Evolutionary conservation across 2,113 vertebrate genomes (phyloP).

Genomic region (Rousettus leschenaultii): DNA sequence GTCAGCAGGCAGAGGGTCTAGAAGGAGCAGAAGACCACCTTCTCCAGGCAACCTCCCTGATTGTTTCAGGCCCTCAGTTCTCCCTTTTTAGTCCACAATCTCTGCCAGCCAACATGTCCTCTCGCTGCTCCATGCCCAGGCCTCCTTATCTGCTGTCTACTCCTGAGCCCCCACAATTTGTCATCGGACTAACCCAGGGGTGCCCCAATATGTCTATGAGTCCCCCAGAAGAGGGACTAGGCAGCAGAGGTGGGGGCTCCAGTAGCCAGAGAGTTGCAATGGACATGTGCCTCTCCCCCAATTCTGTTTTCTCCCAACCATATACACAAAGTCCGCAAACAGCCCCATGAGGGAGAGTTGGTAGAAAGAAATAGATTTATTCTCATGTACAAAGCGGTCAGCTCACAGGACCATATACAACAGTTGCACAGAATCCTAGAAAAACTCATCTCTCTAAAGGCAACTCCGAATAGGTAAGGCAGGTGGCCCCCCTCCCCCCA

Average conservation of each 20-base stretch:
- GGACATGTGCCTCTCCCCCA: neutral
- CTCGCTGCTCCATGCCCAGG: neutral
- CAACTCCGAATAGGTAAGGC: constrained; percentile 78
- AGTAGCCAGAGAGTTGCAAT: neutral
- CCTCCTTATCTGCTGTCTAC: neutral
- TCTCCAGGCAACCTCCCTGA: neutral
- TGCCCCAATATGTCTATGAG: neutral
- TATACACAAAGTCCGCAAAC: constrained; percentile 8
- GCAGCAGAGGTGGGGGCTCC: neutral
- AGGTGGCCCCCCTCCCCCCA: constrained; percentile 65
- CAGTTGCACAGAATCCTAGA: constrained; percentile 69
- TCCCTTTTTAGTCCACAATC: neutral
- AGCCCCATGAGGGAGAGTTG: neutral
- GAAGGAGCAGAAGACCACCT: neutral
- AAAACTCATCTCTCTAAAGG: constrained; percentile 73
- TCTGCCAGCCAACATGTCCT: neutral
- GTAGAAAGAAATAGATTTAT: constrained; percentile 77
- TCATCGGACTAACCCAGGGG: neutral
- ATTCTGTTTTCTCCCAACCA: neutral
- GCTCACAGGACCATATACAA: constrained; percentile 67
- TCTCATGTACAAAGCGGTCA: constrained; percentile 72
- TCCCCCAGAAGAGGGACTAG: neutral
- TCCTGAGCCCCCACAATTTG: neutral
- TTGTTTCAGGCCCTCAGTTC: neutral
- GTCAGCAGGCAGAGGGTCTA: neutral